A percentile compares a stretch with the other conserved stretches of the same genome.
phyloP scores from a whole-genome alignment of 2,888 invertebrate genomes.

The Prionchulus punctatus region DNA sequence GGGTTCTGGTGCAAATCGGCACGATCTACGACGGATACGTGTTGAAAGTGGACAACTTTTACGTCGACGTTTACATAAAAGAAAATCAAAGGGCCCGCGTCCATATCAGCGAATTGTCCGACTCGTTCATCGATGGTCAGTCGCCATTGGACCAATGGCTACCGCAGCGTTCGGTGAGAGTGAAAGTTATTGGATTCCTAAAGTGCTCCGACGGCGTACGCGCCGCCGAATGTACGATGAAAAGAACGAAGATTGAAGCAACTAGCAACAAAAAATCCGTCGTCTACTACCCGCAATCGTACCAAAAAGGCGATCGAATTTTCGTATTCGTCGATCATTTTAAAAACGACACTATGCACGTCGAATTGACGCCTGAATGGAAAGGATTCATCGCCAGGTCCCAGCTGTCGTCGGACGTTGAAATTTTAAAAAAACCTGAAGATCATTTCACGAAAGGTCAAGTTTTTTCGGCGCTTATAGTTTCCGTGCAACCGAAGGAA shows the following conservation, averaged over 20 bases:
- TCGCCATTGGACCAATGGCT: no score
- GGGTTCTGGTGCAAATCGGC: neutral
- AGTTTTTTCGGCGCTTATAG: neutral
- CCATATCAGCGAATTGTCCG: neutral
- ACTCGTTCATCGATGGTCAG: neutral
- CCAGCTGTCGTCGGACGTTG: neutral
- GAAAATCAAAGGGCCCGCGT: neutral
- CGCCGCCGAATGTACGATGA: neutral
- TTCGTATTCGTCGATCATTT: neutral
- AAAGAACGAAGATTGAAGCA: neutral
- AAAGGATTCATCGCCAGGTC: neutral
- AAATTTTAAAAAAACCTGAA: neutral
- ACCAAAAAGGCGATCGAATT: neutral
- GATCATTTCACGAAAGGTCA: neutral
- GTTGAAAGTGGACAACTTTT: neutral
- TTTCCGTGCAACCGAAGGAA: neutral
- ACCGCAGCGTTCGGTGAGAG: no score
- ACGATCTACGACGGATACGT: neutral
- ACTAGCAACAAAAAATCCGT: neutral
- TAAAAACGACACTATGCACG: no score
- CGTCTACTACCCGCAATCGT: neutral
- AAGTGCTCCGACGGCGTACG: no score
- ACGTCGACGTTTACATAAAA: neutral
- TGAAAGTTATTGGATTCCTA: neutral
- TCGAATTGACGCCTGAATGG: neutral